Evolutionary conservation across 2,888 invertebrate species (phyloP).

Genomic region (Drosophila niveifrons): DNA sequence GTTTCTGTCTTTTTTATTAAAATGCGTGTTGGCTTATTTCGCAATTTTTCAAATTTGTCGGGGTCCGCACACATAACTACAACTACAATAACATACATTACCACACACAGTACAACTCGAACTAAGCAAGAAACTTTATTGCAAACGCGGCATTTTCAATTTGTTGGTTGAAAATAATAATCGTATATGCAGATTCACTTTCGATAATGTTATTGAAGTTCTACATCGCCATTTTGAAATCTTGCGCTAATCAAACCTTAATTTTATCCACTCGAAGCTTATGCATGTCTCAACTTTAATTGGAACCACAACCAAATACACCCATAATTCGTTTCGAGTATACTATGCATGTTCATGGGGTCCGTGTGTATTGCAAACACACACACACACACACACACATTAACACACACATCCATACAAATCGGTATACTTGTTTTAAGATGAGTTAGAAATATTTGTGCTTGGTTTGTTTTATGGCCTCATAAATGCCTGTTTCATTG

Average conservation of each 20-base stretch:
- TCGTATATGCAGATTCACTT: neutral
- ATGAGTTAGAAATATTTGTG: slow-evolving; percentile 75
- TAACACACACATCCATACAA: neutral
- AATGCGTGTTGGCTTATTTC: slow-evolving; percentile 54
- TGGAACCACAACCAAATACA: slow-evolving; percentile 27
- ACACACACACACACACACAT: slow-evolving; percentile 14
- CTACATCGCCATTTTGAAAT: neutral
- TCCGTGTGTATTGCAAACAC: slow-evolving; percentile 13
- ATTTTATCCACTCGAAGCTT: slow-evolving; percentile 36
- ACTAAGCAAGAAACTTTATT: neutral
- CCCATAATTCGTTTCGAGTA: slow-evolving; percentile 22
- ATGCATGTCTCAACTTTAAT: slow-evolving; percentile 23
- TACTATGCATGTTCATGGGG: slow-evolving; percentile 15
- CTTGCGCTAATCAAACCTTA: slow-evolving; percentile 57
- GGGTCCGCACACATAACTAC: slow-evolving; percentile 32
- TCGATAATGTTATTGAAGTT: neutral
- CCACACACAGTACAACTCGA: neutral
- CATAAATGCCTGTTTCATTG: slow-evolving; percentile 80
- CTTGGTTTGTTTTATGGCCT: slow-evolving; percentile 77
- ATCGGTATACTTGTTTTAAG: slow-evolving; percentile 50
- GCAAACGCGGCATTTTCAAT: slow-evolving; percentile 4
- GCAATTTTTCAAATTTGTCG: slow-evolving; percentile 65
- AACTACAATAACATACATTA: neutral
- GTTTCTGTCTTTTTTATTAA: slow-evolving; percentile 39
- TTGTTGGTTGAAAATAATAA: neutral